Evolutionary conservation across 2,113 vertebrate genomes (phyloP).

Genomic region (Sinocyclocheilus rhinocerous): DNA sequence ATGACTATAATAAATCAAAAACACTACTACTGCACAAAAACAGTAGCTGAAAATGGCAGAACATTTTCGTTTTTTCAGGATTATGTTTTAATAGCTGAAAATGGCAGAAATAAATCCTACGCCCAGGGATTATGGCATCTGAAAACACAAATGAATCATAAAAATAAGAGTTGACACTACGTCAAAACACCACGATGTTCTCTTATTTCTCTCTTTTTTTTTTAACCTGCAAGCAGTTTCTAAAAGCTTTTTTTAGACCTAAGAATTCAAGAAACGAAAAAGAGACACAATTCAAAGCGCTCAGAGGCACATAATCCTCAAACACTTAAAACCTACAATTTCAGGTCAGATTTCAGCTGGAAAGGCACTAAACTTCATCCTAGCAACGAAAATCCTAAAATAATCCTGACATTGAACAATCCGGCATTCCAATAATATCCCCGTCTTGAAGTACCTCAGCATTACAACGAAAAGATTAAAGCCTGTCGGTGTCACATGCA

Average conservation of each 20-base stretch:
- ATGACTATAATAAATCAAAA: not conserved
- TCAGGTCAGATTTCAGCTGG: not conserved
- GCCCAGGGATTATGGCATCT: not conserved
- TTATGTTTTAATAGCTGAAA: too few relatives aligned
- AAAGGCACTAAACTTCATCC: slow-evolving; percentile 18
- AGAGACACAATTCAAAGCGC: slow-evolving; percentile 5
- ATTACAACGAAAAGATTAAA: slow-evolving; percentile 44
- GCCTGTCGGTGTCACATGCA: slow-evolving; percentile 31
- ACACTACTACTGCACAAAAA: not conserved
- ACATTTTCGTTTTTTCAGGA: too few relatives aligned
- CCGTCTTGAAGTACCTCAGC: slow-evolving; percentile 32
- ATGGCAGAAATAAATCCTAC: not conserved
- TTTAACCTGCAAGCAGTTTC: not conserved
- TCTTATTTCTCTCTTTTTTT: not conserved
- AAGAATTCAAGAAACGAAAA: not conserved
- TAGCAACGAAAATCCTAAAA: slow-evolving; percentile 5
- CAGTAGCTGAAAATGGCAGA: too few relatives aligned
- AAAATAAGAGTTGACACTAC: not conserved
- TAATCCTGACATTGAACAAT: slow-evolving; percentile 43
- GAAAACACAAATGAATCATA: not conserved
- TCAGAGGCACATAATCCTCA: slow-evolving; percentile 10
- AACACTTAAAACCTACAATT: slow-evolving; percentile 21
- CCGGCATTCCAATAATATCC: slow-evolving; percentile 1
- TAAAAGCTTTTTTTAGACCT: slow-evolving; percentile 10
- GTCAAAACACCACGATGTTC: not conserved